These are phyloP conservation scores for Diplazon laetatorius DNA, from an alignment of 2,888 invertebrate genomes.

Conservation along the genomic window DNA sequence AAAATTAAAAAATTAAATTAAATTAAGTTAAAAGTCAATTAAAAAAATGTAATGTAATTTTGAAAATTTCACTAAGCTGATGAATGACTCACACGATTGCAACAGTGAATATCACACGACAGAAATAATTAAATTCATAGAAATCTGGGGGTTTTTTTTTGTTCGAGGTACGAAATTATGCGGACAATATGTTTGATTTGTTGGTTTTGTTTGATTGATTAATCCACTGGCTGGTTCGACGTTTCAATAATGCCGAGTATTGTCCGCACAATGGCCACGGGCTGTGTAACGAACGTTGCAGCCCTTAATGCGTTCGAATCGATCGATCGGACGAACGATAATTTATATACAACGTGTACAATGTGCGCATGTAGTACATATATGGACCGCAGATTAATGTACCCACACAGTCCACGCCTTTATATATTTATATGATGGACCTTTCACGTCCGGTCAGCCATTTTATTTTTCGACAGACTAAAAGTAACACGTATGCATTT, in stretches of 20 bases:
- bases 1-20: too few relatives aligned
- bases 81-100: too few relatives aligned
- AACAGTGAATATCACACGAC: too few relatives aligned
- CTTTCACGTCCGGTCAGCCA: neutral
- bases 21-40: too few relatives aligned
- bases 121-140: too few relatives aligned
- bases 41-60: too few relatives aligned
- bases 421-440: neutral
- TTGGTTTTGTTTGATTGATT: constrained; percentile 8
- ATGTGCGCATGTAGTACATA: neutral
- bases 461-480: neutral
- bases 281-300: constrained; percentile 5
- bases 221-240: neutral
- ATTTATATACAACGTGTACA: neutral
- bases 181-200: neutral
- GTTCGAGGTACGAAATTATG: neutral
- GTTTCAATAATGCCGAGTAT: constrained; percentile 5
- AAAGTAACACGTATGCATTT: neutral
- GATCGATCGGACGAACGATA: constrained; percentile 32
- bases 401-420: too few relatives aligned
- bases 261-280: neutral
- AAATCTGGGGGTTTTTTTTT: too few relatives aligned
- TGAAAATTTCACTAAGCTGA: too few relatives aligned
- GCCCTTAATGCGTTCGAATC: neutral
- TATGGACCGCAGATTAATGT: too few relatives aligned